Base-by-base conservation (phyloP, 2,797 vertebrate genomes). In the Hirundo rustica region DNA sequence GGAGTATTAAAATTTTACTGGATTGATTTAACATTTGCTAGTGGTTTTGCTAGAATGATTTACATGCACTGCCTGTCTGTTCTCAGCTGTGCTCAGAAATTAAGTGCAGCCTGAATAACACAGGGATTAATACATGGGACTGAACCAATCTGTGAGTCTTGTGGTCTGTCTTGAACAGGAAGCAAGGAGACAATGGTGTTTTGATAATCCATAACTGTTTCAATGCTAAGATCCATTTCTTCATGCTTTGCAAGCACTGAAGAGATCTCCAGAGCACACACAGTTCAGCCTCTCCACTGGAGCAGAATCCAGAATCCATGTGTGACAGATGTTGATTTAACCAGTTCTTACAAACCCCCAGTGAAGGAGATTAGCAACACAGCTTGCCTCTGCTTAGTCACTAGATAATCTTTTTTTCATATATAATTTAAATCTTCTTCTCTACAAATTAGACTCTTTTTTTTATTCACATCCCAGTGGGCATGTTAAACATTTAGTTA, bases 1-100 rank as follows among this genome's bases (percentile, higher is more conserved):
- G 23, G 20, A 74, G 38, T 85, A 89, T 92, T 80, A 88, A 80
- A 67, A 27, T 91, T 65, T 89, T 93, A 96, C 54, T 91, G 87
- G 54, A 65, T 54, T 47, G 42, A 77, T 75, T 91, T 80, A 92
- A 65, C 25, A 47, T 85, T 89, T 95, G 68, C 53, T 73, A 62
- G 65, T 77, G 86, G 48, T 85, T 77, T 89, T 64, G 32, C 25
- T 58, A 30, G 42, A 89, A 71, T 27, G 17, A 85, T 73, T 91
- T 85, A 83, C 64, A 66, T 40, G 68, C 27, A 27, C 7, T 47
- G 51, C 36, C 40, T 51, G 42, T 54, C 89, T 82, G 40, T 54
- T 73, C 44, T 64, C 58, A 68, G 32, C 40, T 74, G 17, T n/a
- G 36, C 60, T 87, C 71, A 77, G 87, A 91, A 88, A 85, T 57